Percentiles rank a stretch among this genome's conserved stretches.
phyloP scores from a whole-genome alignment of 2,888 invertebrate genomes.

The Coremacera marginata region DNA sequence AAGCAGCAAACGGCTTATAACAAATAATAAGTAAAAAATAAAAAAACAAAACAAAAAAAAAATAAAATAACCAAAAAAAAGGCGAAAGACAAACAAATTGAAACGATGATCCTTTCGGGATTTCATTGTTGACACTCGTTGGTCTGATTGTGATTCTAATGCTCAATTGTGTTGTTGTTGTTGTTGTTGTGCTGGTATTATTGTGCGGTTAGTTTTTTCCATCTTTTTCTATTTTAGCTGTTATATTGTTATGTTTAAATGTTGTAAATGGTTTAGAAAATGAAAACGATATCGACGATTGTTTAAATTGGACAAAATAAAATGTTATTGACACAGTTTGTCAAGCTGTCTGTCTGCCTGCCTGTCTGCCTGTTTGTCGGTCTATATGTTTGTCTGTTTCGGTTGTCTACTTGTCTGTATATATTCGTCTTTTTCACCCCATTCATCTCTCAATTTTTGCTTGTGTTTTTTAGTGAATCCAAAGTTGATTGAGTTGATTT shows the following conservation, averaged over 20 bases:
- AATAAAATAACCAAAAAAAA: neutral
- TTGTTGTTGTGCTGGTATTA: conserved; percentile 48
- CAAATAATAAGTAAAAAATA: neutral
- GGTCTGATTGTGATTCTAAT: conserved; percentile 32
- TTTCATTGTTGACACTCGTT: conserved; percentile 39
- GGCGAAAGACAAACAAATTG: conserved; percentile 51
- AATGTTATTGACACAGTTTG: conserved; percentile 65
- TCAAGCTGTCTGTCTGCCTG: conserved; percentile 44
- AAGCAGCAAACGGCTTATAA: neutral
- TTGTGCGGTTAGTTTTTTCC: neutral
- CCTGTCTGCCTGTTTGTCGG: conserved; percentile 16
- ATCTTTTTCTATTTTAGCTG: neutral
- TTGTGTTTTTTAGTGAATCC: neutral
- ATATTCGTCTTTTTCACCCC: neutral
- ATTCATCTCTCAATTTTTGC: neutral
- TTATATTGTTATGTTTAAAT: conserved; percentile 59
- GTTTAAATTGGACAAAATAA: conserved; percentile 61
- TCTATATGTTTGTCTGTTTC: neutral
- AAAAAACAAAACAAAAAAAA: neutral
- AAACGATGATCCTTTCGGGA: conserved; percentile 62
- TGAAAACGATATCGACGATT: conserved; percentile 47
- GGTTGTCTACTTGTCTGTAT: neutral
- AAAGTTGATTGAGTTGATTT: conserved; percentile 27
- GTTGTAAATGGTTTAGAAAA: conserved; percentile 65
- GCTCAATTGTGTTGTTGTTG: conserved; percentile 52